These are phyloP conservation scores for Notodonta dromedarius DNA, from an alignment of 2,888 invertebrate species.

Conservation along the genomic window DNA sequence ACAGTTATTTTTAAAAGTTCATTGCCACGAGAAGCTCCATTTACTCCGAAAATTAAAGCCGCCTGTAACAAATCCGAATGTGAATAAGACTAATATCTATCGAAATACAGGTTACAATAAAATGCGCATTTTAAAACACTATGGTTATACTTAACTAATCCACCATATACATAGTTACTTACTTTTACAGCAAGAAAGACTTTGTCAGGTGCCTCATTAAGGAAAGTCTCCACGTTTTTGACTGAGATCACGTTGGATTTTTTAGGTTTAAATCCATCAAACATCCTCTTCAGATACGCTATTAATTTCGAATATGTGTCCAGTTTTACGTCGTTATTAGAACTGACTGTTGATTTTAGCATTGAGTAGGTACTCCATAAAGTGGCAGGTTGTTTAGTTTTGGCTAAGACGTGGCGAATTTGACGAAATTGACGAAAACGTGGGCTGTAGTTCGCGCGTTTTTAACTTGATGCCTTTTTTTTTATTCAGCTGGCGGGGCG, in stretches of 20 bases:
- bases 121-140: conserved; percentile 3
- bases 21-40: conserved; percentile 10
- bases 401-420: too few relatives aligned
- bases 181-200: conserved; percentile 3
- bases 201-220: conserved; percentile 7
- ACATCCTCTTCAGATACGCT: conserved; percentile 3
- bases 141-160: conserved; percentile 1
- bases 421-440: conserved; percentile 9
- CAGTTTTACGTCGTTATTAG: conserved; percentile 2
- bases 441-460: conserved; percentile 5
- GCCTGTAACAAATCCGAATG: conserved; percentile 8
- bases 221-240: conserved; percentile 6
- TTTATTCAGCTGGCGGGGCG: conserved; percentile 3
- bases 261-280: conserved; percentile 4
- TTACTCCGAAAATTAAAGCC: conserved; percentile 10
- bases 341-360: conserved; percentile 6
- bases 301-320: background rate
- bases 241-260: conserved; percentile 8
- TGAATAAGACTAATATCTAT: background rate
- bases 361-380: conserved; percentile 14
- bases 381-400: conserved; percentile 10
- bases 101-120: background rate
- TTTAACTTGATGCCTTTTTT: conserved; percentile 2
- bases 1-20: conserved; percentile 12
- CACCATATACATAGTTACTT: conserved; percentile 3